Evolutionary conservation across 1,140 invertebrate genomes (phyloP), one percentile per base, ranked within the genome.

Genomic region (Heliconius congener): DNA sequence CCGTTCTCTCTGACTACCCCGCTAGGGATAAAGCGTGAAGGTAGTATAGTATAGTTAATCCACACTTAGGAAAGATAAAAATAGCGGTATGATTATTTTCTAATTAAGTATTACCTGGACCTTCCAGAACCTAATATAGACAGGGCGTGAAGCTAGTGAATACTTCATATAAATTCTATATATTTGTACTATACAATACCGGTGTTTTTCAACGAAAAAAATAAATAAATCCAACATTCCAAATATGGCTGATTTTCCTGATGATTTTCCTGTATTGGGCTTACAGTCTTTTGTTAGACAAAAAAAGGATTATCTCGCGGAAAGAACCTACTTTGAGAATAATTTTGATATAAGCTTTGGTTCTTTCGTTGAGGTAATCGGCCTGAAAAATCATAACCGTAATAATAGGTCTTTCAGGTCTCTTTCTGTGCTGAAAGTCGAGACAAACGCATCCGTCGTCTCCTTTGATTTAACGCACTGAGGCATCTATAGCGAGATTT

Each of bases 281-380:
- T 70, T 57, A 30, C 39, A 23, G 6, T 39, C 78, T 71, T 75
- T 79, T 79, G 78, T 79, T 75, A 71, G n/a, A 73, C 18, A 79
- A 79, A 79, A 71, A 79, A 79, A 71, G 73, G 66, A 74, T 75
- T 74, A 75, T 79, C 46, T 50, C 23, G 19, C 13, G 23, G 4
- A 39, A 42, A 73, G 46, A 66, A 76, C 34, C 34, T 37, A 37
- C 57, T 74, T 79, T 74, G 52, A 46, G 73, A 74, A 66, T 75
- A 52, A 79, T 79, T 75, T 75, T 52, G 73, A 46, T 71, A 52
- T 74, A 79, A 74, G 72, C 55, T 79, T 72, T 70, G 50, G 50
- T 52, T 52, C 50, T 78, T 71, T 52, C 42, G 30, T 66, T 50
- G 78, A 42, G 18, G 39, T 74, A 66, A 60, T 74, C 74, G 74